Conservation (phyloP, 1,140 invertebrate species). For the Drosophila leontia region DNA sequence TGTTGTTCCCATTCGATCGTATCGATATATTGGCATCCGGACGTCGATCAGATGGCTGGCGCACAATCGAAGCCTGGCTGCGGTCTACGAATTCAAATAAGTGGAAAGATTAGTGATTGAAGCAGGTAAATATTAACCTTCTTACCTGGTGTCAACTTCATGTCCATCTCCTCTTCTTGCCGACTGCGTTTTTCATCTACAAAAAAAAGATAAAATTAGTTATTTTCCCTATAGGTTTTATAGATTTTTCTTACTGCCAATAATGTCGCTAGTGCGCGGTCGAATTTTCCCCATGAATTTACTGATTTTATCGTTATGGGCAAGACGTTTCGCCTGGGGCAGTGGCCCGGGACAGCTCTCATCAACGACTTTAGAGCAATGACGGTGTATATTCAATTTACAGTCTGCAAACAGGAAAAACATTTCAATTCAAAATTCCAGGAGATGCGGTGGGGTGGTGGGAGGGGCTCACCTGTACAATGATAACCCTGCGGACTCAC, state of each 20-base stretch:
- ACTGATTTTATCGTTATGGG: conserved; percentile 88
- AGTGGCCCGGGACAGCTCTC: conserved; percentile 93
- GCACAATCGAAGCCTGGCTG: conserved; percentile 72
- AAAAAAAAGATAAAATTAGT: neutral
- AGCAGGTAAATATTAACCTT: neutral
- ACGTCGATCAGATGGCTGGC: conserved; percentile 81
- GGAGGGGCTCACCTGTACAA: conserved; percentile 88
- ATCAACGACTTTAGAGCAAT: conserved; percentile 92
- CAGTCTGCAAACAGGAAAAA: conserved; percentile 89
- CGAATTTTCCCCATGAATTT: conserved; percentile 91
- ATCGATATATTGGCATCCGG: conserved; percentile 78
- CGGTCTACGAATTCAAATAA: conserved; percentile 59
- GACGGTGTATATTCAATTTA: conserved; percentile 94
- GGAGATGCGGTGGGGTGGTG: too few species aligned
- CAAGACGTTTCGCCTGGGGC: conserved; percentile 88
- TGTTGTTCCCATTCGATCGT: conserved; percentile 80
- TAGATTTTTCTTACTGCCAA: conserved; percentile 85
- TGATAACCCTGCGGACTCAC: conserved; percentile 97
- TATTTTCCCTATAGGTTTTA: neutral
- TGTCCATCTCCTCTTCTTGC: conserved; percentile 81
- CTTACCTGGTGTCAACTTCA: conserved; percentile 72
- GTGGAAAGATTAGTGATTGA: neutral
- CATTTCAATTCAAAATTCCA: neutral
- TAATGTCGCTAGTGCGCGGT: conserved; percentile 85
- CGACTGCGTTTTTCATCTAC: conserved; percentile 85